Conservation (phyloP, 2,888 invertebrate species). For the Cynaeus angustus region DNA sequence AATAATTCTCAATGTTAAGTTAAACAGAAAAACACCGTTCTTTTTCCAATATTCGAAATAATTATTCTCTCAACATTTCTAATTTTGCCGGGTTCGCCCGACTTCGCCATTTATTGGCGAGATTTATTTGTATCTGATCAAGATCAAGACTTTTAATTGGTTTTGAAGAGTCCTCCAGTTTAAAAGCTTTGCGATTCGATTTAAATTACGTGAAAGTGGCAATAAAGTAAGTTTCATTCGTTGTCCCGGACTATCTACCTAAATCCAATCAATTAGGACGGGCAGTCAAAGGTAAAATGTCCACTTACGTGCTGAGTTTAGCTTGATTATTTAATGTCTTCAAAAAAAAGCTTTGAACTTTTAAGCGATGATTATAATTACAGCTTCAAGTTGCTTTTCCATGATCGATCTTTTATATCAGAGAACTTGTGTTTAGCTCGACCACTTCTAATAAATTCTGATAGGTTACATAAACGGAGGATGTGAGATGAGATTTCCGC, state of each 20-base stretch:
- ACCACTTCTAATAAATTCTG: conserved; percentile 48
- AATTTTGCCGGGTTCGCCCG: conserved; percentile 15
- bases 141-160: conserved; percentile 43
- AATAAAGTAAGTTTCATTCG: conserved; percentile 39
- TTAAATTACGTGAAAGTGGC: conserved; percentile 45
- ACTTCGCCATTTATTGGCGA: conserved; percentile 29
- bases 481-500: conserved; percentile 40
- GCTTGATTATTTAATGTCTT: conserved; percentile 9
- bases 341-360: neutral
- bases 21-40: too few relatives aligned
- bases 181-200: conserved; percentile 41
- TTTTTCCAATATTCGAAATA: neutral
- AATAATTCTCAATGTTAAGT: too few relatives aligned
- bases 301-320: conserved; percentile 4
- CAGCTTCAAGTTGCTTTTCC: too few relatives aligned
- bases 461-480: conserved; percentile 21
- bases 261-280: conserved; percentile 26
- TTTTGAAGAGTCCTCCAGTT: conserved; percentile 39
- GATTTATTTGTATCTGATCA: conserved; percentile 43
- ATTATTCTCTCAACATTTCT: neutral
- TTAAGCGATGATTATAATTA: too few relatives aligned
- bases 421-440: conserved; percentile 45
- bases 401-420: conserved; percentile 37
- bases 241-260: conserved; percentile 9
- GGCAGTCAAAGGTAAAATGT: neutral